Percentiles rank a stretch among this genome's conserved stretches.
Conservation (phyloP, 2,113 vertebrate genomes). For the Oreamnos americanus region DNA sequence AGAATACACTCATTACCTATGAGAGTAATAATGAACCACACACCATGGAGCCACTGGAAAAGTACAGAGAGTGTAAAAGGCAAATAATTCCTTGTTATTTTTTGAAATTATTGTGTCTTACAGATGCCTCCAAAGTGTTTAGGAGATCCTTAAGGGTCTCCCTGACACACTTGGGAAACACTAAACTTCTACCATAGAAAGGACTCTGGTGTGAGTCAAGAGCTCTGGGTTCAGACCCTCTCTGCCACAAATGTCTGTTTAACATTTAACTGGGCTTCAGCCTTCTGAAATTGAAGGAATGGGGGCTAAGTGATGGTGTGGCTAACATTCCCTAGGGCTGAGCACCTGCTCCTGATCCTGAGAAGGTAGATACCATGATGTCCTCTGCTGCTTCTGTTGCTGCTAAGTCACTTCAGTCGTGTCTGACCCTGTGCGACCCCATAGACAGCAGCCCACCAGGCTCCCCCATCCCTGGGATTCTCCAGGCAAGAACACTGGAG, state of each 20-base stretch:
- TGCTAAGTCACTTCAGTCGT: too few relatives aligned
- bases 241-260: neutral
- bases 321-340: neutral
- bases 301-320: accelerated
- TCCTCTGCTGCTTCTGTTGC: neutral
- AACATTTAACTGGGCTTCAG: neutral
- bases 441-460: too few relatives aligned
- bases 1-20: neutral
- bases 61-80: neutral
- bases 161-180: neutral
- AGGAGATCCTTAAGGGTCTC: neutral
- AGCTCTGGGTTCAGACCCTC: neutral
- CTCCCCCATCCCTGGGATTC: too few relatives aligned
- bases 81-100: neutral
- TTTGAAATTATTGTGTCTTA: neutral
- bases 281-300: neutral
- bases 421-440: too few relatives aligned
- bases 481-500: too few relatives aligned
- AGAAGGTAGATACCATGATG: slow-evolving; percentile 38
- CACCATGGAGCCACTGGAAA: neutral
- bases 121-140: neutral
- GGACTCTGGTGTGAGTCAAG: neutral
- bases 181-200: neutral
- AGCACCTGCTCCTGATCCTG: slow-evolving; percentile 54
- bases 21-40: neutral